Evolutionary conservation across 2,797 vertebrate species (phyloP).

Genomic region (Eupleurogrammus muticus): DNA sequence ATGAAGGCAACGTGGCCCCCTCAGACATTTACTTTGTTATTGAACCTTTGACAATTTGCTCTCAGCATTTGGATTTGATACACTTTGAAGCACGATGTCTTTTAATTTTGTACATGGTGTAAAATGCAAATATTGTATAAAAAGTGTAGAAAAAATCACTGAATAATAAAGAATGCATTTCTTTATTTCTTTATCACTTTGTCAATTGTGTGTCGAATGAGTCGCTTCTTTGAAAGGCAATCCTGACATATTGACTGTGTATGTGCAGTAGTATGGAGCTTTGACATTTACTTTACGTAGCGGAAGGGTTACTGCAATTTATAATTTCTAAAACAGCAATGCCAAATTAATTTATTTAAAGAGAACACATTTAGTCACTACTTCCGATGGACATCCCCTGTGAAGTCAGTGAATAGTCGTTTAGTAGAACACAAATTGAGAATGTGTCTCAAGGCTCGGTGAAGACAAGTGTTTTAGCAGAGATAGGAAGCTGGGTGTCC

Average conservation of each 20-base stretch:
- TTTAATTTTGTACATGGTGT: constrained; percentile 74
- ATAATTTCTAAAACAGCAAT: background rate
- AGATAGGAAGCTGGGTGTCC: constrained; percentile 12
- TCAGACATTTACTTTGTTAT: constrained; percentile 43
- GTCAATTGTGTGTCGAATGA: background rate
- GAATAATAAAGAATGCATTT: constrained; percentile 63
- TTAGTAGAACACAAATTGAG: background rate
- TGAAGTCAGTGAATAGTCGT: background rate
- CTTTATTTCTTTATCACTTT: constrained; percentile 30
- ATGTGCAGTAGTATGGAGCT: background rate
- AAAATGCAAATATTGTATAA: constrained; percentile 63
- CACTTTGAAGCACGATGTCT: constrained; percentile 46
- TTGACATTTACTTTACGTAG: constrained; percentile 30
- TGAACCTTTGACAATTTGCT: constrained; percentile 31
- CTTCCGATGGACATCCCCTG: background rate
- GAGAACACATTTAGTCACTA: background rate
- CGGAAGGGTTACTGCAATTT: background rate
- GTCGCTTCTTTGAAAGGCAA: background rate
- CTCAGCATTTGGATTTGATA: constrained; percentile 63
- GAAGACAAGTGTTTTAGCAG: background rate
- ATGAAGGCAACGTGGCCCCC: constrained; percentile 5
- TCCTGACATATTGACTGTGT: background rate
- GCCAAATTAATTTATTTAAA: background rate
- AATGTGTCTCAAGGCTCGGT: too few species aligned
- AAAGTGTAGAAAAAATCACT: constrained; percentile 41